Percentiles rank a stretch among this genome's conserved stretches.
These are phyloP conservation scores for Stomorhina lunata DNA, from an alignment of 2,888 invertebrate genomes.

Conservation along the genomic window DNA sequence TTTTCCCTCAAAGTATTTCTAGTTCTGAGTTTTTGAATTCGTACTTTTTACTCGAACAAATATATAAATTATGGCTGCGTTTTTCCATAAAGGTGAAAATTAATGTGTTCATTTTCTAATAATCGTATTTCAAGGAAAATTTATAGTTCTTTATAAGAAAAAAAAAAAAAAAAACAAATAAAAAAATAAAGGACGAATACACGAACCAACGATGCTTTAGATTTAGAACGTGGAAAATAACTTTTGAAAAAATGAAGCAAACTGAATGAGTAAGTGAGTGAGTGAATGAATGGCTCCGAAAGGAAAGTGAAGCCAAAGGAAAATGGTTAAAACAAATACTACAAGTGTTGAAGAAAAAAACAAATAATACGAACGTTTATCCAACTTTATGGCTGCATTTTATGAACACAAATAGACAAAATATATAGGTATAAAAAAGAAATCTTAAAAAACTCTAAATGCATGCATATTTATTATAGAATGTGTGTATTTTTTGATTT, in stretches of 20 bases:
- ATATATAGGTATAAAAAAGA: neutral
- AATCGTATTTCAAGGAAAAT: slow-evolving; percentile 59
- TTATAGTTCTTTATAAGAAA: slow-evolving; percentile 37
- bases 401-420: slow-evolving; percentile 45
- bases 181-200: no score
- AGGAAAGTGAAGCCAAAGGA: slow-evolving; percentile 28
- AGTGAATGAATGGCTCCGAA: slow-evolving; percentile 10
- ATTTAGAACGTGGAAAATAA: slow-evolving; percentile 23
- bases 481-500: neutral
- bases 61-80: slow-evolving; percentile 50
- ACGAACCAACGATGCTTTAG: slow-evolving; percentile 16
- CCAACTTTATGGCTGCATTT: slow-evolving; percentile 52
- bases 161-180: neutral
- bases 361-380: slow-evolving; percentile 15
- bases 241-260: neutral
- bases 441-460: neutral
- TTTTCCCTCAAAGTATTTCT: neutral
- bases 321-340: slow-evolving; percentile 28
- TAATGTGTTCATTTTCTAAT: slow-evolving; percentile 61
- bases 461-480: neutral
- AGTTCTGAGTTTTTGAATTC: neutral
- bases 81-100: slow-evolving; percentile 60
- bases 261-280: slow-evolving; percentile 17
- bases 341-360: neutral
- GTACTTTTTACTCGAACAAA: slow-evolving; percentile 4